A percentile compares a stretch with the other conserved stretches of the same genome.
phyloP scores from a whole-genome alignment of 2,888 invertebrate species.

The Drosophila histrio region DNA sequence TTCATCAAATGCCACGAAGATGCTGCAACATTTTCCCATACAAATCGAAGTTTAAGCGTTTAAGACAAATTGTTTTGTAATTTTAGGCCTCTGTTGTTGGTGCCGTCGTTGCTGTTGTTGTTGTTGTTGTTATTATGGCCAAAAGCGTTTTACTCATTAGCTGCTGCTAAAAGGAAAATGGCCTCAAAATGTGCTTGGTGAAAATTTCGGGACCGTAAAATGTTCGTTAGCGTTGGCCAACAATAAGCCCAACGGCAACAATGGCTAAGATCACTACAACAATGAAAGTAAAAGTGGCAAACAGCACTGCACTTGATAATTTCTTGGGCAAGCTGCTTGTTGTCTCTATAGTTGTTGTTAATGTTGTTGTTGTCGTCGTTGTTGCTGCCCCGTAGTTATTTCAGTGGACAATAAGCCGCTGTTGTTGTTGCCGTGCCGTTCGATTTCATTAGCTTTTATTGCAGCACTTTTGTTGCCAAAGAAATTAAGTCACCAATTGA shows the following conservation, averaged over 20 bases:
- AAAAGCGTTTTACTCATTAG: conserved; percentile 73
- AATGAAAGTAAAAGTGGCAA: conserved; percentile 74
- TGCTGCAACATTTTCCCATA: conserved; percentile 71
- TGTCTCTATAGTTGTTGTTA: conserved; percentile 21
- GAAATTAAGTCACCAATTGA: conserved; percentile 79
- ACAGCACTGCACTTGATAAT: conserved; percentile 78
- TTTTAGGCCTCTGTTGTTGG: conserved; percentile 37
- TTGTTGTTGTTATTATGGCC: conserved; percentile 37
- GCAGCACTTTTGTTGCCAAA: conserved; percentile 66
- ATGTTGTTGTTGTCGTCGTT: conserved; percentile 17
- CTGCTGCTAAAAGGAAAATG: conserved; percentile 70
- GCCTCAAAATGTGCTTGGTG: conserved; percentile 40
- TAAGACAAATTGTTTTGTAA: conserved; percentile 72
- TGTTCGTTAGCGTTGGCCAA: conserved; percentile 52
- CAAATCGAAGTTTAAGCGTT: conserved; percentile 56
- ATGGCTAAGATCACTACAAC: conserved; percentile 45
- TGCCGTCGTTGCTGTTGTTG: conserved; percentile 19
- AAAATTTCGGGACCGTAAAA: conserved; percentile 55
- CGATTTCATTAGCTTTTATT: conserved; percentile 79
- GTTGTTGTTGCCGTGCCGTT: conserved; percentile 50
- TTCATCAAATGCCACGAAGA: conserved; percentile 54
- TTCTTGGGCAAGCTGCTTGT: conserved; percentile 61
- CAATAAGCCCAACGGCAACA: conserved; percentile 46
- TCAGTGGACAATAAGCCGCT: conserved; percentile 53
- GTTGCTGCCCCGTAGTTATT: conserved; percentile 29